Base-by-base conservation (phyloP, 2,888 invertebrate species). In the Parthenolecanium corni region DNA sequence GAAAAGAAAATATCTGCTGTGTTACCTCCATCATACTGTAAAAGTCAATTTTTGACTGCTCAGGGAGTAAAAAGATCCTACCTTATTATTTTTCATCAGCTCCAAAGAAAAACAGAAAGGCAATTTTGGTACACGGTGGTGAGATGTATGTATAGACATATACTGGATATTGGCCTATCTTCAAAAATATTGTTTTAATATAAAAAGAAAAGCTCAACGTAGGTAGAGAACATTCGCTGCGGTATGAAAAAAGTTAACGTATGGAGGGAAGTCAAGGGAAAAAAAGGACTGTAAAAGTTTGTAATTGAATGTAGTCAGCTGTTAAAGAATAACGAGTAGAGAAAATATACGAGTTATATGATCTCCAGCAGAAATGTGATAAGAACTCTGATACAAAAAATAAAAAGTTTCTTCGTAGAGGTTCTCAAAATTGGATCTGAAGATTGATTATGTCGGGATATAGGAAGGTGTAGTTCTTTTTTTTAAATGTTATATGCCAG, bases 241-340 rank as follows among this genome's bases (percentile, higher is more conserved):
- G 14, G 44, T 4, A 42, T 18, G 44, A 42, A 18, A 18, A 42
- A 49, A 18, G 12, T 18, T 23, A 12, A 14, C 49, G 14, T 3
- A 44, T 44, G 9, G 31, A 49, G 2, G 3, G 49, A 20, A 12
- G 49, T 4, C 12, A 20, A 49, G 49, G 44, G 20, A 46, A 57
- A 46, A 57, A 42, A 16, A 52, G 2, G 16, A 44, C 31, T 46
- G 42, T 16, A 31, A 57, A 57, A 57, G 57, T 57, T 57, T 57
- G 57, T 57, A 57, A 57, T 57, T 57, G 57, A 57, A 57, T 57
- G 57, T 57, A 57, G 57, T 57, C 57, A 57, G 44, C 57, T 57
- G 57, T 46, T 57, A 44, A 57, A 25, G 42, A 57, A 57, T 57
- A 44, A 57, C 57, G 46, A 57, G 57, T 46, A 25, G 23, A 54